phyloP scores from a whole-genome alignment of 2,113 vertebrate species.

The Triplophysa dalaica region DNA sequence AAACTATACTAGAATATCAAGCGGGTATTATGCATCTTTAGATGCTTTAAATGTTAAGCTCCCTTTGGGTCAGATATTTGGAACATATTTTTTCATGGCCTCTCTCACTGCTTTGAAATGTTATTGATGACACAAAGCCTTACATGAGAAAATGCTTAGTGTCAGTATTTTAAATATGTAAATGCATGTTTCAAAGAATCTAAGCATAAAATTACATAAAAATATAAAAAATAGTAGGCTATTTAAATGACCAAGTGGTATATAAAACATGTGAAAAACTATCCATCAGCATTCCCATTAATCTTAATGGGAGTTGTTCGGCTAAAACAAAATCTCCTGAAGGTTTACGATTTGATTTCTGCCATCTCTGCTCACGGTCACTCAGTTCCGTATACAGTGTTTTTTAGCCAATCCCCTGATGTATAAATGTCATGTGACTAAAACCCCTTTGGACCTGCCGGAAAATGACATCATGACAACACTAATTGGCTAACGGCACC shows the following conservation, averaged over 20 bases:
- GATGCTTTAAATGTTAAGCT: constrained; percentile 24
- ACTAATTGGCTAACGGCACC: too few relatives aligned
- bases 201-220: background rate
- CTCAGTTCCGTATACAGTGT: too few relatives aligned
- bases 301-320: background rate
- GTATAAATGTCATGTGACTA: too few relatives aligned
- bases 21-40: constrained; percentile 23
- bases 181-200: background rate
- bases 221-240: too few relatives aligned
- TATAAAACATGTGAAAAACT: background rate
- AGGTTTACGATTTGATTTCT: background rate
- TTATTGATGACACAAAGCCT: constrained; percentile 9
- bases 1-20: constrained; percentile 44
- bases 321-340: background rate
- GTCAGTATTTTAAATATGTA: constrained; percentile 17
- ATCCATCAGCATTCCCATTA: background rate
- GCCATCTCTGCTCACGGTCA: background rate
- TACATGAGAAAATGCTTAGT: constrained; percentile 24
- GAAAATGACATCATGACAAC: too few relatives aligned
- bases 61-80: constrained; percentile 27
- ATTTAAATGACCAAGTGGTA: background rate
- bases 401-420: too few relatives aligned
- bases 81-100: background rate
- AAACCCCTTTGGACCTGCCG: too few relatives aligned
- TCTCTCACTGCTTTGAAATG: constrained; percentile 24